Percentiles rank a stretch among this genome's conserved stretches.
Evolutionary conservation across 2,888 invertebrate species (phyloP).

Genomic region (Patella ulyssiponensis): DNA sequence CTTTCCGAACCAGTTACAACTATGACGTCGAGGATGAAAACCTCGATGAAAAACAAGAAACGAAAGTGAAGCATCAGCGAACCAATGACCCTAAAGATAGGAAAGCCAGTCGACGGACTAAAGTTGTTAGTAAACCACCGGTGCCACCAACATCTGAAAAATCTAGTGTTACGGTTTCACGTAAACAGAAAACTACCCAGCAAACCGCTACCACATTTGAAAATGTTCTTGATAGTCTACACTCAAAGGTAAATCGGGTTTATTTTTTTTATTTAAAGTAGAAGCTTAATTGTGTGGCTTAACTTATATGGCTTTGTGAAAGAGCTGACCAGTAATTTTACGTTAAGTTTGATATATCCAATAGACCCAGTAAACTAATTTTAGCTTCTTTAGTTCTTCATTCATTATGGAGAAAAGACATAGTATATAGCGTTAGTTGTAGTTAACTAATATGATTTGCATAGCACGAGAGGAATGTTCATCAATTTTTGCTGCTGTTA

Average conservation of each 20-base stretch:
- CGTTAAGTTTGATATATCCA: no score
- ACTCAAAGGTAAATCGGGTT: not conserved
- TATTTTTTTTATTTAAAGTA: no score
- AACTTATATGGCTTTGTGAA: no score
- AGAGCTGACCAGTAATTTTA: no score
- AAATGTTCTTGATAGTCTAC: not conserved
- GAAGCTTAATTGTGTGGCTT: no score
- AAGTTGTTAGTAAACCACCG: not conserved
- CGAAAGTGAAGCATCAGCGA: not conserved
- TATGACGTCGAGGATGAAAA: constrained; percentile 1
- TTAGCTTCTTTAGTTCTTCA: no score
- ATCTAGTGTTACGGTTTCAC: not conserved
- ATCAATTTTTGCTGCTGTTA: no score
- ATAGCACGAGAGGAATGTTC: no score
- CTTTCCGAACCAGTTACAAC: not conserved
- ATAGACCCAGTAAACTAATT: no score
- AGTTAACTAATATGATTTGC: no score
- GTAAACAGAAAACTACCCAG: constrained; percentile 3
- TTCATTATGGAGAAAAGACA: no score
- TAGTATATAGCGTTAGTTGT: no score
- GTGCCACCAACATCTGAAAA: not conserved
- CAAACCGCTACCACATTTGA: not conserved
- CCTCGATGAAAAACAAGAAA: not conserved
- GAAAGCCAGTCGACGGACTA: not conserved
- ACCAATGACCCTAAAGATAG: not conserved